Evolutionary conservation across 2,113 vertebrate genomes (phyloP).

Genomic region (Athene noctua): DNA sequence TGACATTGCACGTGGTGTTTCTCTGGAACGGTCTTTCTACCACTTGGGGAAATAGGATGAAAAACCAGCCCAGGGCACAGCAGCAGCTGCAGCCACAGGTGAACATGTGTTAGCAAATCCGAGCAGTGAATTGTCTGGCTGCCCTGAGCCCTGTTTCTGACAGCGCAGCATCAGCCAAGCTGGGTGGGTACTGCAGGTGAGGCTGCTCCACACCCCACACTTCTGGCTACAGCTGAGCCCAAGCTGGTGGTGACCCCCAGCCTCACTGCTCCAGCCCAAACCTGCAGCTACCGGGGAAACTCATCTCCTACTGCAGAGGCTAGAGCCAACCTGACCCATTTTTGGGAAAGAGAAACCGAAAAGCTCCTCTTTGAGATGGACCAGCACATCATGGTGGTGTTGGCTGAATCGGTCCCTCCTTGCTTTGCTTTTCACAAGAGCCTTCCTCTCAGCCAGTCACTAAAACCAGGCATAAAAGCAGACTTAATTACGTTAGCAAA

Average conservation of each 20-base stretch:
- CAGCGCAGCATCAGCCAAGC: background rate
- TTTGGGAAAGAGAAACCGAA: background rate
- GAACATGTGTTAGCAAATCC: background rate
- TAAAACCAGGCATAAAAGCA: conserved; percentile 12
- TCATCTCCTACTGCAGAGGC: background rate
- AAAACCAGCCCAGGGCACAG: background rate
- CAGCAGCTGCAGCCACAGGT: background rate
- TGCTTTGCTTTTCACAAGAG: background rate
- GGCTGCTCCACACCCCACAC: background rate
- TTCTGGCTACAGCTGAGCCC: accelerated
- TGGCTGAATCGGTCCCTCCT: background rate
- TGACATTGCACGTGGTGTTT: accelerated
- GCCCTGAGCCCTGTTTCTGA: background rate
- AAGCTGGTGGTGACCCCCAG: background rate
- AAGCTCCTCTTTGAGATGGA: background rate
- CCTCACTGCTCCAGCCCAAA: background rate
- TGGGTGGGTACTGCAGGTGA: accelerated
- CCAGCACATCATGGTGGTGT: accelerated
- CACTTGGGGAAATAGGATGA: accelerated
- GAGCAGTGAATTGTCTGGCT: accelerated
- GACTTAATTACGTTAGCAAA: conserved; percentile 34
- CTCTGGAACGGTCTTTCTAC: background rate
- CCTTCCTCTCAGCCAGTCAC: background rate
- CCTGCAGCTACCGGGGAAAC: background rate
- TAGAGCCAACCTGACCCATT: accelerated